These are phyloP conservation scores for Hoplodrina blanda DNA, from an alignment of 2,888 invertebrate species.

Conservation along the genomic window DNA sequence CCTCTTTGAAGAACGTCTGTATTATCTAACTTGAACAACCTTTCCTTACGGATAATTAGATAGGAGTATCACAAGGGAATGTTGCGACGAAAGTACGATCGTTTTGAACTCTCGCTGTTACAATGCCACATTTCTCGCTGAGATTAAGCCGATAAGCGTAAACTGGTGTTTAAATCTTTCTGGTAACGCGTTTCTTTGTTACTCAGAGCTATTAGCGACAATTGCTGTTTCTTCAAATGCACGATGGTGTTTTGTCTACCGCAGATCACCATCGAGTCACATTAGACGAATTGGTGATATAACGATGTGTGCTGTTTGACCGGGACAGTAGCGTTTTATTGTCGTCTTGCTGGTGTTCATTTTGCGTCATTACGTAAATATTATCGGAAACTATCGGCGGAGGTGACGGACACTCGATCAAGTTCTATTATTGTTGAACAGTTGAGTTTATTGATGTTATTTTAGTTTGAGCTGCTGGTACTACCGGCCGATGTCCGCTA, in stretches of 20 bases:
- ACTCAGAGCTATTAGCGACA: conserved; percentile 76
- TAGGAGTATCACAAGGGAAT: conserved; percentile 73
- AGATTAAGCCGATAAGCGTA: conserved; percentile 79
- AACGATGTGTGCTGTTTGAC: conserved; percentile 66
- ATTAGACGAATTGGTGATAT: conserved; percentile 54
- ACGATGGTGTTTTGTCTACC: conserved; percentile 84
- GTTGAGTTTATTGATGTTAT: conserved; percentile 70
- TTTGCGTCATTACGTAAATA: conserved; percentile 64
- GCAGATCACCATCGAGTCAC: conserved; percentile 66
- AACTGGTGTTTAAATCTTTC: conserved; percentile 81
- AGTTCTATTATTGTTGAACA: conserved; percentile 67
- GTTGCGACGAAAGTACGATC: conserved; percentile 74
- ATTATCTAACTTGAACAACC: conserved; percentile 68
- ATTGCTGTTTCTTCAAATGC: conserved; percentile 77
- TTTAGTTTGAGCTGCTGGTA: conserved; percentile 62
- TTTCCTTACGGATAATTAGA: conserved; percentile 75
- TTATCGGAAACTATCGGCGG: conserved; percentile 66
- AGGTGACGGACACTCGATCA: conserved; percentile 56
- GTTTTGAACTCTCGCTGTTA: conserved; percentile 79
- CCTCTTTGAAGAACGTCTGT: conserved; percentile 58
- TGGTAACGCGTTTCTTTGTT: conserved; percentile 81
- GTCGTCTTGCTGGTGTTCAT: conserved; percentile 60
- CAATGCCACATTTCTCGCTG: conserved; percentile 77
- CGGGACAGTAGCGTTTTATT: conserved; percentile 61
- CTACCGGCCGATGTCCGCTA: conserved; percentile 61